A percentile compares a stretch with the other conserved stretches of the same genome.
These are phyloP conservation scores for Apodemia duryi DNA, from an alignment of 2,888 invertebrate species.

Conservation along the genomic window DNA sequence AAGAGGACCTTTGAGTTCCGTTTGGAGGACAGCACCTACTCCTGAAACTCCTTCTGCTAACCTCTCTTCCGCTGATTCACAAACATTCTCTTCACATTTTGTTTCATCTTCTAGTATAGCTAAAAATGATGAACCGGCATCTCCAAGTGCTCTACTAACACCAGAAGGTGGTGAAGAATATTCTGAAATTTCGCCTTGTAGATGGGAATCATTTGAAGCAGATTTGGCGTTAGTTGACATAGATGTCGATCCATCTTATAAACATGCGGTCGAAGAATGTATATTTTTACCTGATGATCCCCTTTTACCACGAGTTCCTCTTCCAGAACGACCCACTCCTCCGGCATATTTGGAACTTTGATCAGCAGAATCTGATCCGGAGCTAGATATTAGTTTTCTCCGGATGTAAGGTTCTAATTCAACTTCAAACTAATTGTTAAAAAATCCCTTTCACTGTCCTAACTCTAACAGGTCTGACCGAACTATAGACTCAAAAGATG, in stretches of 20 bases:
- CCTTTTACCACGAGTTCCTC: constrained; percentile 65
- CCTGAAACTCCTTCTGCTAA: constrained; percentile 85
- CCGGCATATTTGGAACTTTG: constrained; percentile 75
- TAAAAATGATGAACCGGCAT: constrained; percentile 63
- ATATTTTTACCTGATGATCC: constrained; percentile 81
- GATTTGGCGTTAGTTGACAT: constrained; percentile 81
- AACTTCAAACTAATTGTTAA: neutral
- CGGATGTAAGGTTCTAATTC: constrained; percentile 37
- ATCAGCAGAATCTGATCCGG: constrained; percentile 74
- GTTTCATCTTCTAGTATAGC: constrained; percentile 75
- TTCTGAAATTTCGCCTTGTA: constrained; percentile 70
- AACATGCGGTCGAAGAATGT: constrained; percentile 81
- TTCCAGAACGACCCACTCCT: constrained; percentile 80
- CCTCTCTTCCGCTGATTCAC: constrained; percentile 78
- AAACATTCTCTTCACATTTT: constrained; percentile 82
- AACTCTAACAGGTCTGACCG: constrained; percentile 11
- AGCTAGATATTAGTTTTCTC: constrained; percentile 53
- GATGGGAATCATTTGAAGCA: constrained; percentile 82
- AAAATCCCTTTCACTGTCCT: neutral
- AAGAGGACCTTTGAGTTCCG: constrained; percentile 64
- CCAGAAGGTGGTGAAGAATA: constrained; percentile 73
- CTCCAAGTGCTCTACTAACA: constrained; percentile 80
- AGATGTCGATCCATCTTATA: constrained; percentile 81
- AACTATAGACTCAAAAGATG: constrained; percentile 19
- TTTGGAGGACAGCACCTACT: constrained; percentile 75